Percentiles rank a stretch among this genome's conserved stretches.
Evolutionary conservation across 1,140 invertebrate species (phyloP).

Genomic region (Drosophila repletoides): DNA sequence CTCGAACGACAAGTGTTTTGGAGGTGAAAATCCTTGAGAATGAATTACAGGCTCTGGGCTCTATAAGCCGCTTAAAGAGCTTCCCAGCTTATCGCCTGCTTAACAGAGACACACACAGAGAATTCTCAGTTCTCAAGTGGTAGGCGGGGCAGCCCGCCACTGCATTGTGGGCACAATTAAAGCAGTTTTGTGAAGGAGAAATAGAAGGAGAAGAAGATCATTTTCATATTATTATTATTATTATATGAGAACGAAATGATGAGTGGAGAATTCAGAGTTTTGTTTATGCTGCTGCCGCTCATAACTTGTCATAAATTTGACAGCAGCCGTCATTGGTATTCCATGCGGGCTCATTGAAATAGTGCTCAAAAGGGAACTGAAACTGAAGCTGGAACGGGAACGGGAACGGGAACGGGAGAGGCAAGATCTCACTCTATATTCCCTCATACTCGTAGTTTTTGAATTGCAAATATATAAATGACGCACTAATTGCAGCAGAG

Average conservation of each 20-base stretch:
- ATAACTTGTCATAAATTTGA: conserved; percentile 80
- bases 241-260: conserved; percentile 52
- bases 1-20: conserved; percentile 9
- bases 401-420: background rate
- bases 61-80: conserved; percentile 63
- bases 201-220: too few relatives aligned
- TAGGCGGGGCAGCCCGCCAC: background rate
- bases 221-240: too few relatives aligned
- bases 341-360: conserved; percentile 64
- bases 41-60: conserved; percentile 41
- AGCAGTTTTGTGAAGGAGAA: too few relatives aligned
- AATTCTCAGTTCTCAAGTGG: conserved; percentile 20
- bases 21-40: conserved; percentile 7
- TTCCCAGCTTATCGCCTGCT: conserved; percentile 65
- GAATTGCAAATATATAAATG: conserved; percentile 78
- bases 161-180: conserved; percentile 34
- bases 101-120: conserved; percentile 28
- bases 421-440: conserved; percentile 26
- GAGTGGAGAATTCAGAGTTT: conserved; percentile 39
- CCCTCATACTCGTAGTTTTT: conserved; percentile 74
- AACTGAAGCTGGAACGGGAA: conserved; percentile 6
- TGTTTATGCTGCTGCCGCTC: conserved; percentile 73
- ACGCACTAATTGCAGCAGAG: conserved; percentile 72
- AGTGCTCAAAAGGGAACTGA: background rate
- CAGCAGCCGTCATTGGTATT: conserved; percentile 30